A percentile compares a stretch with the other conserved stretches of the same genome.
Evolutionary conservation across 2,113 vertebrate genomes (phyloP).

Genomic region (Colaptes auratus): DNA sequence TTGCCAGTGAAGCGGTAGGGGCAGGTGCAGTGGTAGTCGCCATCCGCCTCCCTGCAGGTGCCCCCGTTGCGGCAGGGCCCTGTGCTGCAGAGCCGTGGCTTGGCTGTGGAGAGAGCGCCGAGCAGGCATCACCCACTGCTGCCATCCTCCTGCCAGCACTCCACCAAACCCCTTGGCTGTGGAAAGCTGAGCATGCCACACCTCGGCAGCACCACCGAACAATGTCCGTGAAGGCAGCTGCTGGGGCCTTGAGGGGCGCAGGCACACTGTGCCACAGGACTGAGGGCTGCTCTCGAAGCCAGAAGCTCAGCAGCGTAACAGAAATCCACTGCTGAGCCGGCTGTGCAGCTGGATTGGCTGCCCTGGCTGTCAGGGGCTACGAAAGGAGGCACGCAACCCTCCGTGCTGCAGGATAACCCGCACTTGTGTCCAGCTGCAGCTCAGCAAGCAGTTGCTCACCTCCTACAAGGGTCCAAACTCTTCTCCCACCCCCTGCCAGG

Average conservation of each 20-base stretch:
- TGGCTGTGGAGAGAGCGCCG: constrained; percentile 79
- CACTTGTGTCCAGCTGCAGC: background rate
- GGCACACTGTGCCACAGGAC: background rate
- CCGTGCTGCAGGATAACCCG: background rate
- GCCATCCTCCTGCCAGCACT: background rate
- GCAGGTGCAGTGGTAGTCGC: constrained; percentile 89
- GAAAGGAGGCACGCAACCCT: background rate
- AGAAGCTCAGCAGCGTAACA: background rate
- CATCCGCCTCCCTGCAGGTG: constrained; percentile 87
- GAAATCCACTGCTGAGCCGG: background rate
- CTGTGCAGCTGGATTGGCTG: background rate
- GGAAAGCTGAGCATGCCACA: rapidly evolving
- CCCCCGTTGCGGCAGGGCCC: constrained; percentile 93
- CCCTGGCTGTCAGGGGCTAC: rapidly evolving
- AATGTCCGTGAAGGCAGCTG: rapidly evolving
- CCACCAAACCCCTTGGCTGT: rapidly evolving
- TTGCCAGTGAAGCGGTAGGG: constrained; percentile 94
- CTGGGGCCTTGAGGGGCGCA: rapidly evolving
- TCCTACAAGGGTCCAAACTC: background rate
- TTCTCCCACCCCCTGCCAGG: background rate
- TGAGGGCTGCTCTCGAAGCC: background rate
- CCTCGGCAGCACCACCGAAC: background rate
- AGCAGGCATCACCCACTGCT: background rate
- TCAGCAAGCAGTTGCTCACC: background rate
- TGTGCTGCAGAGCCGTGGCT: constrained; percentile 87